Evolutionary conservation across 2,888 invertebrate genomes (phyloP), one percentile per base, ranked within the genome.

Genomic region (Philaethria dido): DNA sequence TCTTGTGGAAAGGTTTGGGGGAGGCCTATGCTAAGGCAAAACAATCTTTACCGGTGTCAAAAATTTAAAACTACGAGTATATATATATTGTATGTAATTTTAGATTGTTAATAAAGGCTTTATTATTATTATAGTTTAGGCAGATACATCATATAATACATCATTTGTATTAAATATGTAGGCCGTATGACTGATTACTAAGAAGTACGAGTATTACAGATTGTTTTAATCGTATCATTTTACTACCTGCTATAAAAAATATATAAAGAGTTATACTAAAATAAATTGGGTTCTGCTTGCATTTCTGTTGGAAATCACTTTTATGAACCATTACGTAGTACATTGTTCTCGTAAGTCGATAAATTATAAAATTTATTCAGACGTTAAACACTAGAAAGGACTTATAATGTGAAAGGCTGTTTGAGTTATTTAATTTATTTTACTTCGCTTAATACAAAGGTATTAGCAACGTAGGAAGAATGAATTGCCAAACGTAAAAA

Each of bases 301-400:
- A 69, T 70, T 73, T 75, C 71, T 69, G 68, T 72, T 75, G 74
- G 76, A 81, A 80, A 80, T 78, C 54, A 74, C 76, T 83, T 85
- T 86, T 82, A 86, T 82, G 78, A 80, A 70, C 78, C 80, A 82
- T 82, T 79, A 82, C 75, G 68, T 72, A 76, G 76, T 75, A 79
- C 52, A 29, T 77, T 77, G 75, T 75, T 75, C 73, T 74, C 70
- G 70, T 71, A 73, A 73, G 66, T 75, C 75, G 73, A 73, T 78
- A 80, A 81, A 84, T 83, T 77, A 81, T 80, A 79, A 80, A 80
- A 77, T 80, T 73, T 77, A 80, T 82, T 74, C 77, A 74, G 75
- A 79, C 73, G 78, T 83, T 79, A 81, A 84, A 77, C 76, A 77
- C 79, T 84, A 86, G 82, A 84, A 81, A 82, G 86, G 83, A 84